These are phyloP conservation scores for Alsophila aescularia DNA, from an alignment of 2,888 invertebrate species.

Conservation along the genomic window DNA sequence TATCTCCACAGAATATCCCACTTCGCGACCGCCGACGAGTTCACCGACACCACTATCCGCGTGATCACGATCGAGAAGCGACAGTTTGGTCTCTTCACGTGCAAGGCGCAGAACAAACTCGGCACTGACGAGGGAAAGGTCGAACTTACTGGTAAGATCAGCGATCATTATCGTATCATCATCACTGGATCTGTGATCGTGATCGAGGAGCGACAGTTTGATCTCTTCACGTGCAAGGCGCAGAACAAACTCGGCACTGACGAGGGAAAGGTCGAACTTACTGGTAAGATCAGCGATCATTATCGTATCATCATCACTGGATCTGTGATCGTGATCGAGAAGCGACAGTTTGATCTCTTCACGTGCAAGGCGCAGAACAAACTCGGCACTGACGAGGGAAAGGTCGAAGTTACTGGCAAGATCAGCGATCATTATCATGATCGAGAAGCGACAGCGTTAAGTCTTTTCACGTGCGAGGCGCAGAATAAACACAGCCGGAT, in stretches of 20 bases:
- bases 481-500: constrained; percentile 93
- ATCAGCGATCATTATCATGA: constrained; percentile 20
- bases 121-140: constrained; percentile 92
- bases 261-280: constrained; percentile 92
- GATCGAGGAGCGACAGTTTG: constrained; percentile 88
- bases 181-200: neutral
- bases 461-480: constrained; percentile 93
- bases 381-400: constrained; percentile 91
- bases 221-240: constrained; percentile 93
- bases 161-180: neutral
- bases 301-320: too few relatives aligned
- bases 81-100: constrained; percentile 93
- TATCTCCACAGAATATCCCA: constrained; percentile 88
- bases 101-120: constrained; percentile 95
- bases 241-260: constrained; percentile 93
- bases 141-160: constrained; percentile 90
- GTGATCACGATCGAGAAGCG: constrained; percentile 96
- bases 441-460: constrained; percentile 89
- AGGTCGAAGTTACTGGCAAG: constrained; percentile 93
- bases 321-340: too few relatives aligned
- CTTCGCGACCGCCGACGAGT: constrained; percentile 96
- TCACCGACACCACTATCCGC: constrained; percentile 94
- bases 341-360: constrained; percentile 88
- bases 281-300: constrained; percentile 85
- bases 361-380: constrained; percentile 95